Percentiles rank a stretch among this genome's conserved stretches.
Evolutionary conservation across 2,797 vertebrate genomes (phyloP).

Genomic region (Pelochelys cantorii): DNA sequence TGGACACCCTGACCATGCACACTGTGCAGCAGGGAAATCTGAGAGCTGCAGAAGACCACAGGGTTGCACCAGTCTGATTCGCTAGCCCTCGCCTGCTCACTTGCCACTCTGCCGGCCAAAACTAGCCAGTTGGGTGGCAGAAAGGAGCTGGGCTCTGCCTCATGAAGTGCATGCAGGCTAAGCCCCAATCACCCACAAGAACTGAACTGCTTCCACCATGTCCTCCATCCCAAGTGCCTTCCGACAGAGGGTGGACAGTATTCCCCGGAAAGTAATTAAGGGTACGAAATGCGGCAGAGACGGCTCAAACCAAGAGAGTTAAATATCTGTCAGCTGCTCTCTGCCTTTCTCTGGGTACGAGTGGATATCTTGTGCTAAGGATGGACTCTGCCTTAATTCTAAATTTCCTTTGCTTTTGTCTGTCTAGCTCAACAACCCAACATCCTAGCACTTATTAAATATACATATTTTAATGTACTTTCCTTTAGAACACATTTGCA

Average conservation of each 20-base stretch:
- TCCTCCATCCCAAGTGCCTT: not conserved
- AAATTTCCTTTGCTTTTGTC: not conserved
- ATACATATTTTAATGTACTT: not conserved
- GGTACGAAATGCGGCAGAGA: not conserved
- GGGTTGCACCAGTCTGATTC: not conserved
- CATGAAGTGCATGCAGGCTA: not conserved
- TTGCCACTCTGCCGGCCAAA: no score
- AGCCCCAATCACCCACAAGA: not conserved
- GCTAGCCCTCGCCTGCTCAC: not conserved
- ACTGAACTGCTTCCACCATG: not conserved
- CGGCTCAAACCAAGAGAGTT: not conserved
- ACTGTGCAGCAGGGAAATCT: not conserved
- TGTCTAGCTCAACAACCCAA: not conserved
- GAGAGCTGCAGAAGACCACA: fast-evolving
- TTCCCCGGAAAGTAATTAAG: not conserved
- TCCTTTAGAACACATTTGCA: not conserved
- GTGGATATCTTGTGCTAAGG: not conserved
- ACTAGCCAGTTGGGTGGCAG: not conserved
- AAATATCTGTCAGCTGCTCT: not conserved
- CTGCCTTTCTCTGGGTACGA: not conserved
- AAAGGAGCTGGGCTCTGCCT: fast-evolving
- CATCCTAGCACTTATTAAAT: not conserved
- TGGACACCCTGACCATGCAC: no score
- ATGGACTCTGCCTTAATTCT: not conserved
- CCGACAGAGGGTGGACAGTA: not conserved